A percentile compares a stretch with the other conserved stretches of the same genome.
These are phyloP conservation scores for Caenorhabditis elegans DNA, from an alignment of 1,140 invertebrate species.

Conservation along the genomic window DNA sequence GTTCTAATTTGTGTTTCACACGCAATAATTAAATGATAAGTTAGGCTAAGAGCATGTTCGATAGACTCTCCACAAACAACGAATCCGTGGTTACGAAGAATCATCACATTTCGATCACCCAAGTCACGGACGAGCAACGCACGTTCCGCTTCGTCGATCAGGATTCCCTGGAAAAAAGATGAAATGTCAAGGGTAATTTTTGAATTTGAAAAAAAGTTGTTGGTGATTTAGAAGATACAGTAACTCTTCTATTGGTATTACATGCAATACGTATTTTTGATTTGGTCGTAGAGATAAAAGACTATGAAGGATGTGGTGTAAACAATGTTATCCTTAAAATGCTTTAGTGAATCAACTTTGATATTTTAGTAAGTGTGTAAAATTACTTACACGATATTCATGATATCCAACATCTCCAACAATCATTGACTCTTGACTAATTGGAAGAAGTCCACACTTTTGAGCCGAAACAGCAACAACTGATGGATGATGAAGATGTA, in stretches of 20 bases:
- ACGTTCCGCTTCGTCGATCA: slow-evolving; percentile 68
- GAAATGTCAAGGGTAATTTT: not conserved
- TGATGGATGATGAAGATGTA: slow-evolving; percentile 86
- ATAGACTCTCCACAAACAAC: slow-evolving; percentile 92
- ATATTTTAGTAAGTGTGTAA: too few relatives aligned
- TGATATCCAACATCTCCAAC: slow-evolving; percentile 70
- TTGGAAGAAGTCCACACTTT: slow-evolving; percentile 70
- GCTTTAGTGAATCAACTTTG: too few relatives aligned
- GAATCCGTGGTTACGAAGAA: slow-evolving; percentile 89
- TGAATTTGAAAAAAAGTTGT: too few relatives aligned
- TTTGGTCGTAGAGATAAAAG: too few relatives aligned
- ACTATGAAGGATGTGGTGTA: too few relatives aligned
- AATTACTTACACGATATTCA: slow-evolving; percentile 67
- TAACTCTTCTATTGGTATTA: too few relatives aligned
- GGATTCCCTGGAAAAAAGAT: slow-evolving; percentile 65
- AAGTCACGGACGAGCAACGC: slow-evolving; percentile 68
- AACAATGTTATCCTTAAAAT: too few relatives aligned
- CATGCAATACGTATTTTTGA: too few relatives aligned
- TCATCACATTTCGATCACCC: slow-evolving; percentile 73
- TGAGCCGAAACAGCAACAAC: slow-evolving; percentile 78
- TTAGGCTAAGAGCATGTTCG: slow-evolving; percentile 91
- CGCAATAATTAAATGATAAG: slow-evolving; percentile 80
- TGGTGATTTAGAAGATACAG: too few relatives aligned
- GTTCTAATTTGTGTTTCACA: slow-evolving; percentile 77
- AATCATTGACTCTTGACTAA: slow-evolving; percentile 70